Conservation (phyloP, 2,113 vertebrate species). For the Albula goreensis region DNA sequence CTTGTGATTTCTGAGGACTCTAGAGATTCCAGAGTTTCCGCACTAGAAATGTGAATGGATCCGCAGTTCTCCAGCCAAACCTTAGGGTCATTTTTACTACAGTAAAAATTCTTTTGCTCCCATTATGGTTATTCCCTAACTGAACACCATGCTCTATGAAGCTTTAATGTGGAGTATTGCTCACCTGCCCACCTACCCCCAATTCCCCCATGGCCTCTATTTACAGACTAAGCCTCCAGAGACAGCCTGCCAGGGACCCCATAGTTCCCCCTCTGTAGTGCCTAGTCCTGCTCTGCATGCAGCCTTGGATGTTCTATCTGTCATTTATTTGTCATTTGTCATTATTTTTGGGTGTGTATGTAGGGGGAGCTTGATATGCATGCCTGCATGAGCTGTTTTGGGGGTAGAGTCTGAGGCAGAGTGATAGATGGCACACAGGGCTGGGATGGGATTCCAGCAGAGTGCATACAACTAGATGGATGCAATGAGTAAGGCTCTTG, state of each 20-base stretch:
- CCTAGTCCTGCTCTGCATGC: conserved; percentile 20
- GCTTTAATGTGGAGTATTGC: not conserved
- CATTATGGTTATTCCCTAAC: not conserved
- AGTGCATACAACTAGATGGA: not conserved
- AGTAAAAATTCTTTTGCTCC: not conserved
- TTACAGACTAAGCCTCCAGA: conserved; percentile 4
- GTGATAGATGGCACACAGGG: not conserved
- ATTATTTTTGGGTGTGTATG: not conserved
- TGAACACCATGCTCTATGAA: not conserved
- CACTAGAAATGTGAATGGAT: not conserved
- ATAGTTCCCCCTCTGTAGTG: conserved; percentile 7
- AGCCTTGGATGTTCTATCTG: conserved; percentile 1
- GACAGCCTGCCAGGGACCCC: conserved; percentile 21
- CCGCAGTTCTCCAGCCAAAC: not conserved
- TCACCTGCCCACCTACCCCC: not conserved
- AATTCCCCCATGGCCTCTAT: too few relatives aligned
- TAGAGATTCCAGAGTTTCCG: not conserved
- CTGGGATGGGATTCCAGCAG: not conserved
- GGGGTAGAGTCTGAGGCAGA: conserved; percentile 8
- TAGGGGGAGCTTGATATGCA: not conserved
- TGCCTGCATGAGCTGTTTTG: conserved; percentile 15
- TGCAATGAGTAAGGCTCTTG: not conserved
- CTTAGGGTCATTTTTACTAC: not conserved
- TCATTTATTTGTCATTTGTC: not conserved
- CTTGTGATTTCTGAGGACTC: not conserved